phyloP scores from a whole-genome alignment of 2,797 vertebrate genomes.

The Lithobates sylvaticus region DNA sequence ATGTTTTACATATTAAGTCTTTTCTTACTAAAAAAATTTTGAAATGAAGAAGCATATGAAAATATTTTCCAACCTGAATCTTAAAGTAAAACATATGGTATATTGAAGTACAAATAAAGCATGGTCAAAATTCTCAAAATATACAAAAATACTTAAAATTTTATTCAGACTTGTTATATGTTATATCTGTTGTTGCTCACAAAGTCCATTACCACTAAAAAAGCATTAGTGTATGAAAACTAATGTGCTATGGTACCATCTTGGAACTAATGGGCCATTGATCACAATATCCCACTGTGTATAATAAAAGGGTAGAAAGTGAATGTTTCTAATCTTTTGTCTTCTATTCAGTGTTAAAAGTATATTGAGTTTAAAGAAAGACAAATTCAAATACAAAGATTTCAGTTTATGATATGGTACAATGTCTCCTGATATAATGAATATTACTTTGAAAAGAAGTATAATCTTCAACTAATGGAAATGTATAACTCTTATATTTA shows the following conservation, averaged over 20 bases:
- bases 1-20: too few relatives aligned
- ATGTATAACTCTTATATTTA: too few relatives aligned
- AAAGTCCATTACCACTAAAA: conserved; percentile 5
- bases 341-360: too few relatives aligned
- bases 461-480: too few relatives aligned
- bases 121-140: not conserved
- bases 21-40: too few relatives aligned
- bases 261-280: conserved; percentile 4
- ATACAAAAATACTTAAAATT: not conserved
- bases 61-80: not conserved
- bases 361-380: too few relatives aligned
- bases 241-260: not conserved
- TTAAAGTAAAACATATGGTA: not conserved
- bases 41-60: not conserved
- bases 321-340: not conserved
- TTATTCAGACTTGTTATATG: not conserved
- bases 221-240: conserved; percentile 9
- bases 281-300: not conserved
- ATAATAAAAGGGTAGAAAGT: not conserved
- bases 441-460: too few relatives aligned
- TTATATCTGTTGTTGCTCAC: not conserved
- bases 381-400: too few relatives aligned
- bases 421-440: too few relatives aligned
- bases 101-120: not conserved
- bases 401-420: too few relatives aligned